phyloP scores from a whole-genome alignment of 2,797 vertebrate genomes.

The Vireo griseus region DNA sequence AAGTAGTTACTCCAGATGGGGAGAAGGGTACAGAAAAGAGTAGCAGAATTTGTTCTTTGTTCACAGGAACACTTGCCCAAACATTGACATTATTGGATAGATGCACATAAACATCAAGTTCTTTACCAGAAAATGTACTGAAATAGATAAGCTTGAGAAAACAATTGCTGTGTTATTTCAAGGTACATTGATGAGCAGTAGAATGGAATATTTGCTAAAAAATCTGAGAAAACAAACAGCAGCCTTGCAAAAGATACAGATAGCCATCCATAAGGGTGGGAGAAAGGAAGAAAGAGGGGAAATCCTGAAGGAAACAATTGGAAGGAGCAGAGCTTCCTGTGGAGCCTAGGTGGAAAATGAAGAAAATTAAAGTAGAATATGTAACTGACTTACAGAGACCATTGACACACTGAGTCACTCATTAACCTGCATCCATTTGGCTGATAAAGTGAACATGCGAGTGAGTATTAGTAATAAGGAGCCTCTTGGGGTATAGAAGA shows the following conservation, averaged over 20 bases:
- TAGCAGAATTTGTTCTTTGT: neutral
- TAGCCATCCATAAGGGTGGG: neutral
- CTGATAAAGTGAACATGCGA: slow-evolving; percentile 40
- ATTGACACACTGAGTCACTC: neutral
- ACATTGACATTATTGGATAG: neutral
- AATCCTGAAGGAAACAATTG: neutral
- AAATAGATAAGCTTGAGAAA: neutral
- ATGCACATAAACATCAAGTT: neutral
- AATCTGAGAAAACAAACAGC: neutral
- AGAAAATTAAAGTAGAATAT: neutral
- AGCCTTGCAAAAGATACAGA: slow-evolving; percentile 8
- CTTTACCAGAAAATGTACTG: neutral
- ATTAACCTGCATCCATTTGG: slow-evolving; percentile 36
- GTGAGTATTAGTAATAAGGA: slow-evolving; percentile 54
- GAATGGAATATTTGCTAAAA: neutral
- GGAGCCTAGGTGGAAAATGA: neutral
- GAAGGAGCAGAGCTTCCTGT: neutral
- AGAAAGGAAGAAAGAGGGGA: neutral
- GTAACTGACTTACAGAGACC: neutral
- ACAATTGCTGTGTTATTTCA: slow-evolving; percentile 19
- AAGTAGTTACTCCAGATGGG: neutral
- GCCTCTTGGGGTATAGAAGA: neutral
- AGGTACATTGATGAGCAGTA: neutral
- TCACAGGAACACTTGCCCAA: neutral
- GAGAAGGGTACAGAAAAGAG: neutral